phyloP scores from a whole-genome alignment of 1,140 invertebrate species.

The Sycobia sp. region DNA sequence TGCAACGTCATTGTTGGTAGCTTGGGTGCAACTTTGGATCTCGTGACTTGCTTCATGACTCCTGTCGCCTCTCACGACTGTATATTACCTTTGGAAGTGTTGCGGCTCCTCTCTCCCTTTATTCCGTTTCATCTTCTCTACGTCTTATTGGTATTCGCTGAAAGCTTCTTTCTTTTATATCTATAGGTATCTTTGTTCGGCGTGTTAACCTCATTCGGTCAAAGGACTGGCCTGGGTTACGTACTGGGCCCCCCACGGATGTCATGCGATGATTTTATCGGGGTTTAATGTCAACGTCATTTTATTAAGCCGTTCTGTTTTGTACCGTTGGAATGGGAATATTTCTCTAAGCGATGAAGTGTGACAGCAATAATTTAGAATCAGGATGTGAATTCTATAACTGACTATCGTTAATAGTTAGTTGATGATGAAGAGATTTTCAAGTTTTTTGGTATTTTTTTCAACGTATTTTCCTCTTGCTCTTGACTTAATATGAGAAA shows the following conservation, averaged over 20 bases:
- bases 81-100: neutral
- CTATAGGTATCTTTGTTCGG: too few relatives aligned
- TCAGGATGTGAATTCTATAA: too few relatives aligned
- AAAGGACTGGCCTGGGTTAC: conserved; percentile 38
- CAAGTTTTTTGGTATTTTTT: too few relatives aligned
- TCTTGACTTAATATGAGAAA: too few relatives aligned
- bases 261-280: conserved; percentile 51
- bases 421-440: too few relatives aligned
- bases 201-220: conserved; percentile 14
- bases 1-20: conserved; percentile 49
- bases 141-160: neutral
- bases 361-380: too few relatives aligned
- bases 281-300: neutral
- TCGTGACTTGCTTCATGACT: conserved; percentile 47
- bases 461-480: too few relatives aligned
- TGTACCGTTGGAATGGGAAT: too few relatives aligned
- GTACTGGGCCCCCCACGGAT: conserved; percentile 42
- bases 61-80: conserved; percentile 39
- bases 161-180: conserved; percentile 19
- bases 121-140: too few relatives aligned
- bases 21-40: conserved; percentile 37
- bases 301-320: too few relatives aligned
- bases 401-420: too few relatives aligned
- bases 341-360: too few relatives aligned
- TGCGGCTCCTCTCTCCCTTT: conserved; percentile 16